Conservation (phyloP, 2,113 vertebrate species). For the Pycnonotus jocosus region DNA sequence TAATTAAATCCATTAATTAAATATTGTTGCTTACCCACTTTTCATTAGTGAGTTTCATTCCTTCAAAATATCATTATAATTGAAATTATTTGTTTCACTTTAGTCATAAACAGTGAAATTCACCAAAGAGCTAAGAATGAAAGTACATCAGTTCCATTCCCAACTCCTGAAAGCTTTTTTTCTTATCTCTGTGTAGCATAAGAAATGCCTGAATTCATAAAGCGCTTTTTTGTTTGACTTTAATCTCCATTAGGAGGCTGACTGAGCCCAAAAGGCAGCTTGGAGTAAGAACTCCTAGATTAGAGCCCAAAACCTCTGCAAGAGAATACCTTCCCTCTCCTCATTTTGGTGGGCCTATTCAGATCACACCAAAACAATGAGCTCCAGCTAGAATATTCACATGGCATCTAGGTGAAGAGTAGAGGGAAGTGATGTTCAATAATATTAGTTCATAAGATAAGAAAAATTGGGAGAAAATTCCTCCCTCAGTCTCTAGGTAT, state of each 20-base stretch:
- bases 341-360: not conserved
- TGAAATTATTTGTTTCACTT: constrained; percentile 5
- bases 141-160: not conserved
- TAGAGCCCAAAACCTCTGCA: not conserved
- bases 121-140: not conserved
- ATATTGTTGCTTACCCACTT: not conserved
- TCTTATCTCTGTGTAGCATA: not conserved
- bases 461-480: not conserved
- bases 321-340: not conserved
- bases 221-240: not conserved
- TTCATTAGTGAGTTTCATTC: not conserved
- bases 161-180: not conserved
- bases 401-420: not conserved
- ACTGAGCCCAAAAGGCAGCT: not conserved
- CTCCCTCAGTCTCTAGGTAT: not conserved
- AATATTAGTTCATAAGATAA: not conserved
- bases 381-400: not conserved
- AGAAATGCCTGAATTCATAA: not conserved
- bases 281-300: not conserved
- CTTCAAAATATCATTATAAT: not conserved
- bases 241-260: not conserved
- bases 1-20: constrained; percentile 37
- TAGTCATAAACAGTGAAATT: not conserved
- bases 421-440: not conserved
- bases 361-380: not conserved